Base-by-base conservation (phyloP, 1,140 invertebrate species). In the Drosophila mojavensis region DNA sequence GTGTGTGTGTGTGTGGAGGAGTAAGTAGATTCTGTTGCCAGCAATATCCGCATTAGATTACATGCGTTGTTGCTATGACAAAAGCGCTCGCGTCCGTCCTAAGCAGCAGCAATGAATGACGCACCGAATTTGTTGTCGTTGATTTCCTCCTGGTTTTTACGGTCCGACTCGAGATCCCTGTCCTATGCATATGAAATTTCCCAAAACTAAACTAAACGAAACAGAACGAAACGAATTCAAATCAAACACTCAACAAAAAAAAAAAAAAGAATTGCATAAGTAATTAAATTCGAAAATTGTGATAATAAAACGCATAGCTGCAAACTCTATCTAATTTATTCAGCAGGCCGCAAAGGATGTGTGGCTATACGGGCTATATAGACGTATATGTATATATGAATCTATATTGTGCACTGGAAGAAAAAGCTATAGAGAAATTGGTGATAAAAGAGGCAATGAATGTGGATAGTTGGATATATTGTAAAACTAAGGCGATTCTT, bases 271-370 rank as follows among this genome's bases (percentile, higher is more conserved):
- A 85, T 85, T 85, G 82, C 78, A 85, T 85, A 85, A 86, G 82
- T 79, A 86, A 88, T 86, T 77, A 89, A 89, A 89, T 83, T 77
- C 79, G 61, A 82, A 88, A 88, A 88, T 86, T 86, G 82, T 88
- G 83, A 86, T 88, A 85, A 85, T 85, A 86, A 86, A 88, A 88
- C 58, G 83, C 82, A 76, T 60, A 48, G 64, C 61, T 63, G 65
- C 64, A 65, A 69, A 68, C 47, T 67, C 70, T 48, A 13, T 60
- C 28, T 85, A 64, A 64, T 69, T 85, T 86, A 81, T 85, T 86
- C 82, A 85, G 43, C 53, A 78, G 79, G 33, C 41, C 26, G 15
- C 26, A 60, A 50, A 60, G 65, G 65, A 43, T 60, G 71, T 51
- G 66, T 45, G 45, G 48, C 20, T 30, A 17, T 30, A 17, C 39